Evolutionary conservation across 1,140 invertebrate species (phyloP).

Genomic region (Samia ricini): DNA sequence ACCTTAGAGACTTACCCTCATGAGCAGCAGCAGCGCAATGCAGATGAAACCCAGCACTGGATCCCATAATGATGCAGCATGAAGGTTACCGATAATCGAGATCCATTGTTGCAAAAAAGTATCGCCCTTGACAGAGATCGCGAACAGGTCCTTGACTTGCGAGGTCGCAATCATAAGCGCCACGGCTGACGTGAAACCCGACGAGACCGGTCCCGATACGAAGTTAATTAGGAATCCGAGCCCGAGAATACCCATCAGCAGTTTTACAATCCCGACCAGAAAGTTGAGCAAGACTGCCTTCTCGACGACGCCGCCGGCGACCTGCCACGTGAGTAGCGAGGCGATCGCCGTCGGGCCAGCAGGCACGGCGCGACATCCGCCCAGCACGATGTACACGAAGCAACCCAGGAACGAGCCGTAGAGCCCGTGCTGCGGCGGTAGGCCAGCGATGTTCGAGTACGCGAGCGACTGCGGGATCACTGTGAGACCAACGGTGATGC

Average conservation of each 20-base stretch:
- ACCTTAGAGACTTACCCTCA: slow-evolving; percentile 78
- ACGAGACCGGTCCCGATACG: slow-evolving; percentile 94
- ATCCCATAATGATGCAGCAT: slow-evolving; percentile 82
- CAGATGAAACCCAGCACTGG: slow-evolving; percentile 84
- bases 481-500: slow-evolving; percentile 91
- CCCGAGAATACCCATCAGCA: slow-evolving; percentile 92
- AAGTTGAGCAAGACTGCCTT: slow-evolving; percentile 91
- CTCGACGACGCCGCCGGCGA: slow-evolving; percentile 82
- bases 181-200: slow-evolving; percentile 95
- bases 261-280: slow-evolving; percentile 87
- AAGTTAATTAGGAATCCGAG: slow-evolving; percentile 96
- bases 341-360: slow-evolving; percentile 92
- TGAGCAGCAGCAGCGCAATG: slow-evolving; percentile 83
- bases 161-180: slow-evolving; percentile 93
- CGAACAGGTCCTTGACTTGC: slow-evolving; percentile 91
- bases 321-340: slow-evolving; percentile 88
- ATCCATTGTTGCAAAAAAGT: slow-evolving; percentile 87
- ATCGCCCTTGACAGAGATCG: slow-evolving; percentile 85
- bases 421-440: slow-evolving; percentile 90
- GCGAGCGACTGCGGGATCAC: slow-evolving; percentile 90
- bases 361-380: slow-evolving; percentile 94
- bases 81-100: slow-evolving; percentile 81
- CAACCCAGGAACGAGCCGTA: slow-evolving; percentile 95
- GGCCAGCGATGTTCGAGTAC: slow-evolving; percentile 89
- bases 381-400: slow-evolving; percentile 94